Evolutionary conservation across 2,113 vertebrate genomes (phyloP).

Genomic region (Mus spicilegus): DNA sequence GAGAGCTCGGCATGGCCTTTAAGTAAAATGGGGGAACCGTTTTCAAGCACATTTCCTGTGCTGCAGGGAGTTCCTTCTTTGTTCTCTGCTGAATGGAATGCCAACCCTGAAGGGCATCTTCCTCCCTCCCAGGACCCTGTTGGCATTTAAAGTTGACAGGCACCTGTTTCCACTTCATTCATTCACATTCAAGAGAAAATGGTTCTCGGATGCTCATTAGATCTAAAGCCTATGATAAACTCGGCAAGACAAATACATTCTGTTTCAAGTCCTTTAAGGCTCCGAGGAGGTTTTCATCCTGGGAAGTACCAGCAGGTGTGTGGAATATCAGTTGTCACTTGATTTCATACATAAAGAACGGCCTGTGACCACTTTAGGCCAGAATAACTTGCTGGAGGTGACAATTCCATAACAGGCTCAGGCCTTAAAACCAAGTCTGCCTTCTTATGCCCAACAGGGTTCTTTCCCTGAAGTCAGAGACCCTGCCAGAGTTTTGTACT

Average conservation of each 20-base stretch:
- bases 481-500: neutral
- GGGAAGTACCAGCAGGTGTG: neutral
- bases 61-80: neutral
- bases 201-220: neutral
- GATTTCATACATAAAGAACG: neutral
- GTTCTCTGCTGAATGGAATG: neutral
- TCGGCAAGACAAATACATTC: neutral
- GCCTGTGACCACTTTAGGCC: neutral
- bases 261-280: neutral
- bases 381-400: neutral
- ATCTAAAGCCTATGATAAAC: neutral
- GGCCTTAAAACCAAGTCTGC: neutral
- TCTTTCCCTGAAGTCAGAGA: neutral
- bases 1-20: neutral
- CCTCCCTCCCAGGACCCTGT: neutral
- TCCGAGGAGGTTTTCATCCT: neutral
- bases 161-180: neutral
- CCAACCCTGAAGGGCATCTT: neutral
- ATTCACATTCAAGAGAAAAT: neutral
- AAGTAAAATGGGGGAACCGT: neutral
- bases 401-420: neutral
- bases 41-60: slow-evolving; percentile 12
- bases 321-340: neutral
- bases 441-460: neutral
- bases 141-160: slow-evolving; percentile 1